Conservation (phyloP, 2,797 vertebrate species). For the Rhinatrema bivittatum region DNA sequence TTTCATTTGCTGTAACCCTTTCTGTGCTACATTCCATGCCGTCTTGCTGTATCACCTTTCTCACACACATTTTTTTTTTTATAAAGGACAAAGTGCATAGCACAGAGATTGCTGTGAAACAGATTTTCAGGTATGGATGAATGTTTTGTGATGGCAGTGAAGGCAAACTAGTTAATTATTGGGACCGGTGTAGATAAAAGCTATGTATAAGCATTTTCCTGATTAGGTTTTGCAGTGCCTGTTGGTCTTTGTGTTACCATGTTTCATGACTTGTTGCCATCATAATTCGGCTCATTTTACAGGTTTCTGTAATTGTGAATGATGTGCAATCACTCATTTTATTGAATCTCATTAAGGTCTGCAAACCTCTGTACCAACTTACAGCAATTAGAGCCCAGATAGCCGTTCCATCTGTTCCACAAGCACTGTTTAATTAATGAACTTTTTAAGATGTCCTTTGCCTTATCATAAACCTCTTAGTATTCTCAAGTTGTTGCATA, state of each 20-base stretch:
- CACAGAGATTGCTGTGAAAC: too few species aligned
- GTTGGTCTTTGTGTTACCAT: constrained; percentile 35
- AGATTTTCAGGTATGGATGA: too few species aligned
- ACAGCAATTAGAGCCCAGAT: constrained; percentile 86
- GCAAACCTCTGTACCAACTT: constrained; percentile 78
- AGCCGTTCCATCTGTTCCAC: constrained; percentile 91
- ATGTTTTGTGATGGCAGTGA: too few species aligned
- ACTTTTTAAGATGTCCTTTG: constrained; percentile 73
- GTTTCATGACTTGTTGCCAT: constrained; percentile 63
- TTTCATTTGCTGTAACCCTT: constrained; percentile 6
- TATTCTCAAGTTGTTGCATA: constrained; percentile 78
- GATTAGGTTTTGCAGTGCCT: constrained; percentile 8
- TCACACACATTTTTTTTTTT: too few species aligned
- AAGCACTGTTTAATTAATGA: constrained; percentile 95
- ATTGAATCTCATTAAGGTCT: constrained; percentile 65
- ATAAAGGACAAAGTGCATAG: too few species aligned
- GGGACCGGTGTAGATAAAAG: too few species aligned
- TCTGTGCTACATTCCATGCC: not conserved
- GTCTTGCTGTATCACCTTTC: too few species aligned
- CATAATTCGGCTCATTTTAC: constrained; percentile 50
- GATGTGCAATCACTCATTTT: constrained; percentile 70
- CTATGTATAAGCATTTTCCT: constrained; percentile 1
- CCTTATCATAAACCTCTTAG: constrained; percentile 69
- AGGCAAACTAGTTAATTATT: too few species aligned
- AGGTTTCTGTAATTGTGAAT: constrained; percentile 73